Percentiles rank a stretch among this genome's conserved stretches.
Conservation (phyloP, 2,888 invertebrate species). For the Leucophenga maculata region DNA sequence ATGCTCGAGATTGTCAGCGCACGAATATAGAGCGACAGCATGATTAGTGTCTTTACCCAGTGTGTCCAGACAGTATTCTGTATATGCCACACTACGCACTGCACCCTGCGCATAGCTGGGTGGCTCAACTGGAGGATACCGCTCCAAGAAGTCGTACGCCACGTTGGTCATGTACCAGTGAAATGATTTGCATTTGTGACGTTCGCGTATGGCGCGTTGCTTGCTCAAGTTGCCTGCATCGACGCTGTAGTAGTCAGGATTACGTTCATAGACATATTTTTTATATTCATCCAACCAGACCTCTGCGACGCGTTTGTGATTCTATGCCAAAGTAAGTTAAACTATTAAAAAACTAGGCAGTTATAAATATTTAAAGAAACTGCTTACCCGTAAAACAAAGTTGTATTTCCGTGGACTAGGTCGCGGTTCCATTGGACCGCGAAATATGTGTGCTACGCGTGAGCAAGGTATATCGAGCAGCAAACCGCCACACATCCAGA, state of each 20-base stretch:
- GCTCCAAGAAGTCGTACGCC: conserved; percentile 89
- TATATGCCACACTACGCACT: conserved; percentile 77
- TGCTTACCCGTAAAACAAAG: conserved; percentile 76
- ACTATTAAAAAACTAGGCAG: neutral
- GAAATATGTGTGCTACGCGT: conserved; percentile 91
- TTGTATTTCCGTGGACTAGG: conserved; percentile 93
- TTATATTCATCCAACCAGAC: conserved; percentile 99
- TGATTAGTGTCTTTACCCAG: conserved; percentile 70
- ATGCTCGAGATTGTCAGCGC: conserved; percentile 48
- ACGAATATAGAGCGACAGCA: conserved; percentile 52
- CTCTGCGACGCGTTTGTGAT: conserved; percentile 92
- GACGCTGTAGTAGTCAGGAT: conserved; percentile 80
- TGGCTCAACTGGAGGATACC: conserved; percentile 93
- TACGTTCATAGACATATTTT: conserved; percentile 84
- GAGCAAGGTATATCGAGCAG: conserved; percentile 95
- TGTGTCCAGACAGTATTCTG: conserved; percentile 82
- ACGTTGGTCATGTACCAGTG: conserved; percentile 95
- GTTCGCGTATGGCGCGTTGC: conserved; percentile 83
- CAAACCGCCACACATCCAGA: conserved; percentile 95
- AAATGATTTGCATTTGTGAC: conserved; percentile 90
- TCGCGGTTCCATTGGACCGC: conserved; percentile 89
- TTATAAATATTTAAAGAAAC: conserved; percentile 29
- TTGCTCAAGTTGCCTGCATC: conserved; percentile 86
- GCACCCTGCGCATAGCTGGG: conserved; percentile 84
- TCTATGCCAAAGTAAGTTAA: conserved; percentile 73